Conservation (phyloP, 2,888 invertebrate genomes). For the Biston betularia region DNA sequence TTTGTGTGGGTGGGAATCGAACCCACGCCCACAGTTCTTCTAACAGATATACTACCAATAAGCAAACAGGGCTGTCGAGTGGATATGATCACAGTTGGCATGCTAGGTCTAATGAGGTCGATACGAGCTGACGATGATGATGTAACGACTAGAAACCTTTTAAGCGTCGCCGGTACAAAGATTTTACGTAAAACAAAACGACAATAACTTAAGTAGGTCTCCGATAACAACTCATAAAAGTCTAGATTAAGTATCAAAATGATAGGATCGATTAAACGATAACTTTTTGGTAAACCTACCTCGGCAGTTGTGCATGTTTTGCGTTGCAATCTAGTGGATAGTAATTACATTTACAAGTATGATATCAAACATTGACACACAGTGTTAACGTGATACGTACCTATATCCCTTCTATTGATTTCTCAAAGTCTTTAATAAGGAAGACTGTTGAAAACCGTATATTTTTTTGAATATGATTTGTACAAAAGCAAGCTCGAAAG, state of each 20-base stretch:
- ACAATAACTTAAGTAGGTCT: slow-evolving; percentile 28
- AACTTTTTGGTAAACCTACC: slow-evolving; percentile 6
- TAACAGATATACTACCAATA: too few relatives aligned
- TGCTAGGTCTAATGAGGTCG: too few relatives aligned
- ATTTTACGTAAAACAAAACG: slow-evolving; percentile 12
- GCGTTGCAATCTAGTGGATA: slow-evolving; percentile 16
- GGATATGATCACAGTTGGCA: too few relatives aligned
- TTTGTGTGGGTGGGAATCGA: too few relatives aligned
- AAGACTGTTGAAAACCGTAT: too few relatives aligned
- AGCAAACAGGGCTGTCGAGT: too few relatives aligned
- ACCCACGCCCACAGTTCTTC: too few relatives aligned
- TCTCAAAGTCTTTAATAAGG: too few relatives aligned
- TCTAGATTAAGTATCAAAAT: slow-evolving; percentile 26
- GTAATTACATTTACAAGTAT: background rate
- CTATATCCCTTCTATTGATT: background rate
- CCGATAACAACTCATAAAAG: slow-evolving; percentile 27
- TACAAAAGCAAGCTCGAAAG: too few relatives aligned
- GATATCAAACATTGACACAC: background rate
- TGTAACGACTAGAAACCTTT: background rate
- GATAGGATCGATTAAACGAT: slow-evolving; percentile 23
- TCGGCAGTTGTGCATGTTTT: slow-evolving; percentile 12
- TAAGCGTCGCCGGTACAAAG: background rate
- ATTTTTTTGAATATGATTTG: too few relatives aligned
- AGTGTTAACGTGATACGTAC: background rate
- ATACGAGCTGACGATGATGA: too few relatives aligned